Base-by-base conservation (phyloP, 2,888 invertebrate species). In the Dioctria linearis region DNA sequence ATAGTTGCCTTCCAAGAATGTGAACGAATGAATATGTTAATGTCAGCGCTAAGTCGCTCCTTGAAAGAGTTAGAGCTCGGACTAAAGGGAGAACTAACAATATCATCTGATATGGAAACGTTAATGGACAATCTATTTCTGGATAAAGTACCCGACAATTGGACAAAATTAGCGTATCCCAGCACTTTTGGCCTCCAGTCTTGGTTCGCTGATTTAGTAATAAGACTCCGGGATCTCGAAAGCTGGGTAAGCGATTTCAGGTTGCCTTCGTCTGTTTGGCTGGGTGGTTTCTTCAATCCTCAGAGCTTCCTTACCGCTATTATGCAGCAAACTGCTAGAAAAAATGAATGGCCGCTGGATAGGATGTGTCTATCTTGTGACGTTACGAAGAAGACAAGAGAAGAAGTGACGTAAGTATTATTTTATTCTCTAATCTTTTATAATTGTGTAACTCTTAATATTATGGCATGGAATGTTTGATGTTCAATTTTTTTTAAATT, bases 221-320 rank as follows among this genome's bases (percentile, higher is more conserved):
- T 93, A 59, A 90, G 98, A 76, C 91, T 96, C 51, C 92, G 92
- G 81, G 96, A 96, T 86, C 90, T 97, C 0, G 95, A 97, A 86
- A 93, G 91, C 82, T 98, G 98, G 98, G 93, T 95, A 3, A 92
- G 94, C 0, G 98, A 98, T 88, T 98, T 98, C 84, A 91, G 94
- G 90, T 90, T 98, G 84, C 97, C 98, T 0, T 91, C 96, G 0
- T 93, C 95, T 0, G 95, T 98, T 11, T 98, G 98, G 98, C 90
- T 98, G 78, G 96, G 95, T 8, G 98, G 98, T 5, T 97, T 98
- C 89, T 98, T 98, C 90, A 98, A 98, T 90, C 98, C 98, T 0
- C 98, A 98, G 89, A 97, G 97, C 8, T 97, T 98, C 89, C 90
- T 98, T 49, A 98, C 98, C 0, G 98, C 98, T 51, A 97, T 98